Conservation (phyloP, 2,797 vertebrate species). For the Gastrophryne carolinensis region DNA sequence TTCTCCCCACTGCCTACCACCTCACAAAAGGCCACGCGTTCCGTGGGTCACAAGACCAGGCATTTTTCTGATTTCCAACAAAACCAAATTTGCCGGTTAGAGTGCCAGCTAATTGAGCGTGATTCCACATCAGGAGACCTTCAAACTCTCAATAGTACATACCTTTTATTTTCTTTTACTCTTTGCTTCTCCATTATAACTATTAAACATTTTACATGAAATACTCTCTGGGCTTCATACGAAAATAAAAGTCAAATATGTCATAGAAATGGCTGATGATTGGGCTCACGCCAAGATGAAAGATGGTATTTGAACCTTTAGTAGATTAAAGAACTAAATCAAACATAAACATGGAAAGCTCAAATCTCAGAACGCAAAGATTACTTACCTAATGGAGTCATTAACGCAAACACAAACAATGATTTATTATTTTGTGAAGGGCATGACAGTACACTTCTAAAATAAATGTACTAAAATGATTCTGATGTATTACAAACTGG, state of each 20-base stretch:
- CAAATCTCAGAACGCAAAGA: not conserved
- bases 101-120: too few species aligned
- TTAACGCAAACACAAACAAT: not conserved
- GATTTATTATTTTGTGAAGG: slow-evolving; percentile 11
- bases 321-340: slow-evolving; percentile 4
- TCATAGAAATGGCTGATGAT: not conserved
- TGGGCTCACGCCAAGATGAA: not conserved
- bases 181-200: not conserved
- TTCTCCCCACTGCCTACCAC: too few species aligned
- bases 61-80: too few species aligned
- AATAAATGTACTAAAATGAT: not conserved
- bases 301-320: not conserved
- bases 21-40: too few species aligned
- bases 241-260: not conserved
- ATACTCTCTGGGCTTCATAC: not conserved
- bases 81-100: too few species aligned
- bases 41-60: too few species aligned
- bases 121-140: too few species aligned
- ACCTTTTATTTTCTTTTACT: too few species aligned
- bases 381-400: not conserved
- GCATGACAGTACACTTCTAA: not conserved
- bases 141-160: too few species aligned
- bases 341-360: not conserved
- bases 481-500: not conserved
- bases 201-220: not conserved